phyloP scores from a whole-genome alignment of 2,797 vertebrate genomes.

The Centropyge bicolor region DNA sequence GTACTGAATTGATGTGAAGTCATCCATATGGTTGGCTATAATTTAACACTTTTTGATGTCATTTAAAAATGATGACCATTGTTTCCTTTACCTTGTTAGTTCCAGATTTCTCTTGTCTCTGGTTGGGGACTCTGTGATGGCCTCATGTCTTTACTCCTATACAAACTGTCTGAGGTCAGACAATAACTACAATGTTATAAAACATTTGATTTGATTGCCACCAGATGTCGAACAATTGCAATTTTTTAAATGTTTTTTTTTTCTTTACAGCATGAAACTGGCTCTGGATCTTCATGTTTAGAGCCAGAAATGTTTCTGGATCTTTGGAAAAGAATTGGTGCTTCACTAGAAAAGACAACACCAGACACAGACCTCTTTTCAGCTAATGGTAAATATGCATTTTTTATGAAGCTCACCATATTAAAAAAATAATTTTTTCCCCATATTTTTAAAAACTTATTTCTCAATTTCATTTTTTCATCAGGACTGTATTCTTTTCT shows the following conservation, averaged over 20 bases:
- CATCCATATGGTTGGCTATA: not conserved
- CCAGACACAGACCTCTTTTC: constrained; percentile 70
- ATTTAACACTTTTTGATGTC: not conserved
- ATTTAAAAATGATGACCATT: not conserved
- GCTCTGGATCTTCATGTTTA: constrained; percentile 66
- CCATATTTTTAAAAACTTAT: accelerated
- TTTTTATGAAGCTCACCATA: accelerated
- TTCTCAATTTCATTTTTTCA: constrained; percentile 8
- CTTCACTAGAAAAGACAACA: constrained; percentile 54
- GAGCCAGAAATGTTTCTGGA: constrained; percentile 82
- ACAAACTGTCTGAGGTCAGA: constrained; percentile 86
- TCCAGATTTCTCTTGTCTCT: constrained; percentile 78
- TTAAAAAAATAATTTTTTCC: not conserved
- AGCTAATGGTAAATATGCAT: constrained; percentile 71
- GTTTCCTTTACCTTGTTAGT: constrained; percentile 70
- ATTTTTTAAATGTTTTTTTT: not conserved
- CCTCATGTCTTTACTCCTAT: constrained; percentile 86
- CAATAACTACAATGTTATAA: not conserved
- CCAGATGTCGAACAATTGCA: not conserved
- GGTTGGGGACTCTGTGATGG: constrained; percentile 91
- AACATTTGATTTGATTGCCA: not conserved
- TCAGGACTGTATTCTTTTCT: constrained; percentile 89
- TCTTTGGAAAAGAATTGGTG: constrained; percentile 82
- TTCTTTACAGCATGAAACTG: constrained; percentile 75
- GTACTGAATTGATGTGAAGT: constrained; percentile 69